A percentile compares a stretch with the other conserved stretches of the same genome.
These are phyloP conservation scores for Meriones psammophilus DNA, from an alignment of 2,797 vertebrate species.

Conservation along the genomic window DNA sequence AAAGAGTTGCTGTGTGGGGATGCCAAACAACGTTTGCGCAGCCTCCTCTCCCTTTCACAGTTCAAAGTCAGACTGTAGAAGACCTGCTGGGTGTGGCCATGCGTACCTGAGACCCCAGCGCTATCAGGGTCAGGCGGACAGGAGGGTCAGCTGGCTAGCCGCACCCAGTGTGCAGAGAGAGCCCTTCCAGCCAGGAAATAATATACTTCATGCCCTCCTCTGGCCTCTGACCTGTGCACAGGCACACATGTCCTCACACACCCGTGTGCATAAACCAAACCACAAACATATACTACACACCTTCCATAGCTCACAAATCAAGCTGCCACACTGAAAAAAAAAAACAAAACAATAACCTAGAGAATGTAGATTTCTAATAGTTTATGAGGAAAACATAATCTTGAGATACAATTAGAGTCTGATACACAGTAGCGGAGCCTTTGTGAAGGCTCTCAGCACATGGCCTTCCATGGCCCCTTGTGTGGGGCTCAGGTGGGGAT, in stretches of 20 bases:
- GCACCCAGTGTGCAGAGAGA: not conserved
- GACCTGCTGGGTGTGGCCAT: not conserved
- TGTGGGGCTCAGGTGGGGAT: conserved; percentile 17
- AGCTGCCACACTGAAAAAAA: not conserved
- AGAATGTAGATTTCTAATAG: not conserved
- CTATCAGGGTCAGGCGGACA: not conserved
- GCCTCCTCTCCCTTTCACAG: not conserved
- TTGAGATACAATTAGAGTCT: not conserved
- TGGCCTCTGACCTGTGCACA: not conserved
- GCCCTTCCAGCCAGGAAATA: not conserved
- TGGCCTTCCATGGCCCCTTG: conserved; percentile 15
- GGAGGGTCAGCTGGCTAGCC: not conserved
- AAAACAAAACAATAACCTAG: not conserved
- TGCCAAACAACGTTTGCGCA: not conserved
- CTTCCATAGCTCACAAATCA: not conserved
- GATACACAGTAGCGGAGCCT: no score
- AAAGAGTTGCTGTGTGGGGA: not conserved
- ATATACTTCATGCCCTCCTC: not conserved
- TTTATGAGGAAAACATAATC: not conserved
- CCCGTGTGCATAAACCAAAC: not conserved
- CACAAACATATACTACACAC: not conserved
- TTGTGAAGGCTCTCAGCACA: not conserved
- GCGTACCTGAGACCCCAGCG: not conserved
- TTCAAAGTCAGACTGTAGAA: not conserved
- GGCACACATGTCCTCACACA: not conserved